Evolutionary conservation across 2,113 vertebrate species (phyloP).

Genomic region (Pterophyllum scalare): DNA sequence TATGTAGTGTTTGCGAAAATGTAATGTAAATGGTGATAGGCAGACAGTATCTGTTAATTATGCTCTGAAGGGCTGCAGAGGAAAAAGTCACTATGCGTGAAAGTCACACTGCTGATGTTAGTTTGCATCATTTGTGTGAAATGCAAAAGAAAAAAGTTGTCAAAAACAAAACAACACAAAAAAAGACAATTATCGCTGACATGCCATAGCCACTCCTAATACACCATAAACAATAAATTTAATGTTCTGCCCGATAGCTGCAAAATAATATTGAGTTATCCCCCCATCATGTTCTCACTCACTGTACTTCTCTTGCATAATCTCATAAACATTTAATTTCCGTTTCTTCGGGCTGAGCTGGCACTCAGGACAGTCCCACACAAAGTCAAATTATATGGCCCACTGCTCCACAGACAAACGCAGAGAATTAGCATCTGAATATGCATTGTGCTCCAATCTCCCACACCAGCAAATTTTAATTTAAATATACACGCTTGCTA

Average conservation of each 20-base stretch:
- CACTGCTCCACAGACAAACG: conserved; percentile 71
- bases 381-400: conserved; percentile 76
- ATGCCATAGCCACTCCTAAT: not conserved
- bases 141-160: not conserved
- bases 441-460: conserved; percentile 73
- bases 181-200: not conserved
- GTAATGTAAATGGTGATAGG: not conserved
- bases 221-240: not conserved
- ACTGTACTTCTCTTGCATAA: conserved; percentile 29
- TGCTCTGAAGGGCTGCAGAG: not conserved
- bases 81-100: not conserved
- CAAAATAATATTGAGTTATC: not conserved
- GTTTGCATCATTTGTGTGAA: not conserved
- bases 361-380: conserved; percentile 60
- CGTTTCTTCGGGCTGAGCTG: conserved; percentile 51
- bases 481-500: conserved; percentile 63
- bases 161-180: not conserved
- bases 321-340: conserved; percentile 70
- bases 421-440: conserved; percentile 76
- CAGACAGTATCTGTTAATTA: not conserved
- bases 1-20: not conserved
- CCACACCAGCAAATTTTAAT: conserved; percentile 71
- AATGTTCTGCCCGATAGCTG: not conserved
- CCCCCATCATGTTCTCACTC: not conserved
- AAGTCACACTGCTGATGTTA: not conserved